phyloP scores from a whole-genome alignment of 2,888 invertebrate genomes.

The Ceraclea dissimilis region DNA sequence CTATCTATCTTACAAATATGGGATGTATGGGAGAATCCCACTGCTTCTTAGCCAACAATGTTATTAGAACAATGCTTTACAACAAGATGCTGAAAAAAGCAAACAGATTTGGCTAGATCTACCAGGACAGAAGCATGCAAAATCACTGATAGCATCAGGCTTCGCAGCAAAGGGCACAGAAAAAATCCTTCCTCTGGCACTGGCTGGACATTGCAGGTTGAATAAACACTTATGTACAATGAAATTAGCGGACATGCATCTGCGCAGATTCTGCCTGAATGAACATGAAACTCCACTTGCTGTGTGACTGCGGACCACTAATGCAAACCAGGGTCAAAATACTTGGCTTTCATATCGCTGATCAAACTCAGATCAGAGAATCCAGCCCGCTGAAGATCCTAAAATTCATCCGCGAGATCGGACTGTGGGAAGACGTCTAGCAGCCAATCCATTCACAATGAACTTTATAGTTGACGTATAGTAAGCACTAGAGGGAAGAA shows the following conservation, averaged over 20 bases:
- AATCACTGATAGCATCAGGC: neutral
- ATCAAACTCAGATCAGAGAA: conserved; percentile 1
- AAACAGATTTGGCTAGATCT: neutral
- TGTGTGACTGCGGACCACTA: neutral
- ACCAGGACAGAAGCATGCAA: neutral
- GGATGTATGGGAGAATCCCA: neutral
- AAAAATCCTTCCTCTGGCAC: neutral
- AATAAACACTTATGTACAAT: neutral
- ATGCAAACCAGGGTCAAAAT: neutral
- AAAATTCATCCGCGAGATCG: neutral
- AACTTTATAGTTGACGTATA: neutral
- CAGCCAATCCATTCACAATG: neutral
- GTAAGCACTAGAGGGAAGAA: neutral
- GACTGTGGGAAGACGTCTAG: conserved; percentile 1
- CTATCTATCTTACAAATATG: neutral
- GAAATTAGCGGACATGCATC: neutral
- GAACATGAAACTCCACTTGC: conserved; percentile 3
- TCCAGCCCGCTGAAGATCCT: neutral
- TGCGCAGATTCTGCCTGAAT: conserved; percentile 1
- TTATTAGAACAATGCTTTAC: neutral
- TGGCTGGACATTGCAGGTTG: conserved; percentile 1
- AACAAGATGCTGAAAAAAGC: neutral
- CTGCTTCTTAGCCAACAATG: neutral
- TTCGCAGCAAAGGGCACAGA: neutral
- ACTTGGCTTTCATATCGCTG: neutral